Base-by-base conservation (phyloP, 2,113 vertebrate species). In the Phalacrocorax pelagicus region DNA sequence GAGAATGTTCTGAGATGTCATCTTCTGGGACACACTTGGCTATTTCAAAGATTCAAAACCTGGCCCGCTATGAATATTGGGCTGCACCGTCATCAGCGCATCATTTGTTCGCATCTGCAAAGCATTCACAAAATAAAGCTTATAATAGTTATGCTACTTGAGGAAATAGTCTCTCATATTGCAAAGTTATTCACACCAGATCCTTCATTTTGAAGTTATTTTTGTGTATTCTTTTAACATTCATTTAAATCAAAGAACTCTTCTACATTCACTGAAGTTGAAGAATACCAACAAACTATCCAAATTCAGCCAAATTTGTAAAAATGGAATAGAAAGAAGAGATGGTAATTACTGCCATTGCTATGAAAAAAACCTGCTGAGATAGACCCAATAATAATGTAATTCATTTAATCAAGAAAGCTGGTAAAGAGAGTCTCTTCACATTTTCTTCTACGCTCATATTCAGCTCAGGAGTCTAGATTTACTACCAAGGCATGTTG, bases 121-220 rank as follows among this genome's bases (percentile, higher is more conserved):
- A 22, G 52, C 85, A 83, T 67, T 95, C 79, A 92, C n/a, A 83
- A 83, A 93, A 92, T 67, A 92, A 90, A 95, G 90, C 85, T 74
- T 47, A 32, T 74, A 93, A 97, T 72, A 90, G 80, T 34, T 86
- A 88, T 90, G 79, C 75, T 95, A 77, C 95, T 95, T 17, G 14
- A 97, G 81, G 84, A 95, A 96, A 95, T 42, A 92, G 61, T 81
- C 84, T 95, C 87, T 95, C 91, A 66, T 61, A 72, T 11, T 72
- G 72, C 66, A 22, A 91, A 91, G 79, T 92, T 96, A 95, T 96
- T 96, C 93, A 96, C 57, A 49, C n/a, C 66, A 95, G n/a, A 94
- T 65, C 85, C 75, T 91, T 90, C 83, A 94, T 70, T 94, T 72
- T 46, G n/a, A 59, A 91, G 93, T 94, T 92, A 96, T 96, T 96